Conservation (phyloP, 2,113 vertebrate species). For the Caretta caretta region DNA sequence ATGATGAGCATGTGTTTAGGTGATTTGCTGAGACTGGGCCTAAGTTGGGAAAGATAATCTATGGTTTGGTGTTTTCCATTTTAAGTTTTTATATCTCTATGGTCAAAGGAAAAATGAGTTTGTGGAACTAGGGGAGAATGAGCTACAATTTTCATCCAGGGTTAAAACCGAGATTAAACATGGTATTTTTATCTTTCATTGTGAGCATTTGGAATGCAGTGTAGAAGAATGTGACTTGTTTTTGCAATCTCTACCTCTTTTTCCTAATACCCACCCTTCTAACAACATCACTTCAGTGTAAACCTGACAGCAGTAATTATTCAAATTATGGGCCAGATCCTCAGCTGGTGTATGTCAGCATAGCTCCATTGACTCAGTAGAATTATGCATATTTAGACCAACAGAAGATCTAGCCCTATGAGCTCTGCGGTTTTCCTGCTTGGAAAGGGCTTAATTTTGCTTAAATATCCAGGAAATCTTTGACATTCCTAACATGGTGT, state of each 20-base stretch:
- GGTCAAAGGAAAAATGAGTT: accelerated
- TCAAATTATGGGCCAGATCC: background rate
- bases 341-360: background rate
- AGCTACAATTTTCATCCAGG: background rate
- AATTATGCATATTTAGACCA: background rate
- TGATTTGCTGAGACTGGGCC: accelerated
- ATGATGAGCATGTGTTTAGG: accelerated
- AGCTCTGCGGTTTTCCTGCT: background rate
- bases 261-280: accelerated
- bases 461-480: background rate
- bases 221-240: background rate
- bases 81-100: background rate
- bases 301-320: background rate
- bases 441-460: background rate
- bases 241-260: accelerated
- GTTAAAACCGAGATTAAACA: background rate
- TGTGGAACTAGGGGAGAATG: accelerated
- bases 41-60: background rate
- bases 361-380: background rate
- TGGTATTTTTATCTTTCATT: background rate
- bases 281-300: background rate
- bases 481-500: background rate
- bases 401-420: background rate
- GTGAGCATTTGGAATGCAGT: accelerated
- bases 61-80: background rate